Evolutionary conservation across 2,888 invertebrate genomes (phyloP).

Genomic region (Pollenia labialis): DNA sequence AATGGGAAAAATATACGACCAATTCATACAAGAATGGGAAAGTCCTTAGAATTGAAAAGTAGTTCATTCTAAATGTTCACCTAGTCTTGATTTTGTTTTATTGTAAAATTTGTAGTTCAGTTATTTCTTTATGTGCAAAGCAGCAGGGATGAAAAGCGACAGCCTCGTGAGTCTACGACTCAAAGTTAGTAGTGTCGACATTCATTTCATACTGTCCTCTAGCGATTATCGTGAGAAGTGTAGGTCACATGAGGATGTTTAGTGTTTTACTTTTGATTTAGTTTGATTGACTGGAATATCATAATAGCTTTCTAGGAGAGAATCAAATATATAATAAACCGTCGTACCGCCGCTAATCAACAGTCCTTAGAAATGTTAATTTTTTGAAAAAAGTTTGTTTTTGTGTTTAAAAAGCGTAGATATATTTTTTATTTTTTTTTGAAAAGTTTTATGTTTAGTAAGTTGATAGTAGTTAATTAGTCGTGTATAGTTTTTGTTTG

Average conservation of each 20-base stretch:
- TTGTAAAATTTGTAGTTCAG: not conserved
- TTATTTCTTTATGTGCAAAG: not conserved
- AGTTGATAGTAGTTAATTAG: no score
- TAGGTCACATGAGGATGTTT: not conserved
- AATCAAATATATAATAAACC: not conserved
- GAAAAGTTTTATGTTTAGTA: no score
- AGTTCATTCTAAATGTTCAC: not conserved
- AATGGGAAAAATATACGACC: not conserved
- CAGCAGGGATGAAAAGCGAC: constrained; percentile 1
- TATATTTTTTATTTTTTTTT: no score
- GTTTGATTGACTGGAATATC: not conserved
- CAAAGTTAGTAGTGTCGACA: not conserved
- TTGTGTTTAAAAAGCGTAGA: no score
- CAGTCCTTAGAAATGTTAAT: not conserved
- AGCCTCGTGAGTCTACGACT: not conserved
- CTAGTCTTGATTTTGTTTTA: not conserved
- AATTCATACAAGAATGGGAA: not conserved
- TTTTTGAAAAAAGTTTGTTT: not conserved
- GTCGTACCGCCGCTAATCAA: constrained; percentile 6
- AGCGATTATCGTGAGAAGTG: not conserved
- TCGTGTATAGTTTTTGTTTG: no score
- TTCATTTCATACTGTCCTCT: not conserved
- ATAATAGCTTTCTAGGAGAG: not conserved
- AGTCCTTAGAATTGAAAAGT: not conserved
- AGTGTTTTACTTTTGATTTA: not conserved